A percentile compares a stretch with the other conserved stretches of the same genome.
Evolutionary conservation across 2,113 vertebrate species (phyloP).

Genomic region (Colossoma macropomum): DNA sequence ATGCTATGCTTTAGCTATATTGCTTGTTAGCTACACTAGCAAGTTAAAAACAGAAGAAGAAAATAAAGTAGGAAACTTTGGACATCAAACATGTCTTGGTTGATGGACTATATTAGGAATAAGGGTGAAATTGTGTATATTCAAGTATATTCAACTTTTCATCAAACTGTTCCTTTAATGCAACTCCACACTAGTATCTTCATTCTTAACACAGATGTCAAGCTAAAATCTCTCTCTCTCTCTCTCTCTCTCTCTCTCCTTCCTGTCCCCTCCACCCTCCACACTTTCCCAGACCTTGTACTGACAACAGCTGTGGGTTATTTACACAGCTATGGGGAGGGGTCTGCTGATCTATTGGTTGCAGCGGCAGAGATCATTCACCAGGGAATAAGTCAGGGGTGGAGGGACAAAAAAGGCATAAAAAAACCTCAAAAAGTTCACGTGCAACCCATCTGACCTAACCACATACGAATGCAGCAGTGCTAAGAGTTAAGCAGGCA

Average conservation of each 20-base stretch:
- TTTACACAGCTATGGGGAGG: conserved; percentile 59
- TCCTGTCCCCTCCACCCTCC: conserved; percentile 16
- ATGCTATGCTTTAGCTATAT: too few relatives aligned
- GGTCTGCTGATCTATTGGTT: conserved; percentile 40
- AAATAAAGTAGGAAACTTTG: too few relatives aligned
- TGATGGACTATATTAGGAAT: too few relatives aligned
- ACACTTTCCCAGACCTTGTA: conserved; percentile 36
- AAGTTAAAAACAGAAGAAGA: too few relatives aligned
- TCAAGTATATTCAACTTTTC: too few relatives aligned
- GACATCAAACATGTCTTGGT: too few relatives aligned
- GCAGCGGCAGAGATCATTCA: conserved; percentile 45
- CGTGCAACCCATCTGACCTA: conserved; percentile 28
- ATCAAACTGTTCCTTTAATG: neutral
- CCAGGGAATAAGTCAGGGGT: conserved; percentile 44
- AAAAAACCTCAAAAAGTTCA: conserved; percentile 26
- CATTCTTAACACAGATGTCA: neutral
- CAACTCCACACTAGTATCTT: neutral
- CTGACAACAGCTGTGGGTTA: conserved; percentile 60
- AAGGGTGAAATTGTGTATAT: too few relatives aligned
- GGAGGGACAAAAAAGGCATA: conserved; percentile 29
- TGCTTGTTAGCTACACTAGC: too few relatives aligned
- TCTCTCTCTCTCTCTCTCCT: neutral
- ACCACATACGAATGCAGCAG: conserved; percentile 1
- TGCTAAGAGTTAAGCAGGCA: neutral
- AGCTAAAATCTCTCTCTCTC: neutral